phyloP scores from a whole-genome alignment of 2,797 vertebrate species.

The Platyrinchus mystaceus region DNA sequence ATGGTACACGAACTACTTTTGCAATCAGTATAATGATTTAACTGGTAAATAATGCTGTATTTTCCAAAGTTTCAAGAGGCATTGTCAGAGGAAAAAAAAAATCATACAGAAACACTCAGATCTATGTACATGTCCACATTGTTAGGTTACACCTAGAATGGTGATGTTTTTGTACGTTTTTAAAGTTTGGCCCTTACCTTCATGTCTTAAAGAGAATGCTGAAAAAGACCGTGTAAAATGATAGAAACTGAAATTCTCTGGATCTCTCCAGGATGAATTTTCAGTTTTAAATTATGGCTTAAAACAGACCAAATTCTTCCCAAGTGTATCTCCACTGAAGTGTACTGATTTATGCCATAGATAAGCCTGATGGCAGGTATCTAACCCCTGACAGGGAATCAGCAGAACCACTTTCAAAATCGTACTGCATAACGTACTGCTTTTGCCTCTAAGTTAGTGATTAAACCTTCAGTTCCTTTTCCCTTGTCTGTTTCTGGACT shows the following conservation, averaged over 20 bases:
- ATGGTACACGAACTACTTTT: neutral
- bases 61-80: neutral
- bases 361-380: neutral
- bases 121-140: fast-evolving
- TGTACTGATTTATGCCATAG: neutral
- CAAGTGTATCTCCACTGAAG: neutral
- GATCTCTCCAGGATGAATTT: neutral
- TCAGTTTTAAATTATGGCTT: neutral
- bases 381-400: neutral
- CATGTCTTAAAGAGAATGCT: neutral
- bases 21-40: neutral
- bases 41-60: neutral
- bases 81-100: neutral
- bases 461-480: neutral
- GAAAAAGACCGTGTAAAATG: neutral
- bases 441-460: conserved; percentile 5
- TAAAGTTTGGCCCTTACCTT: neutral
- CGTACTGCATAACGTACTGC: neutral
- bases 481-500: neutral
- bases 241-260: neutral
- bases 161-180: neutral
- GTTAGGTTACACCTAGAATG: neutral
- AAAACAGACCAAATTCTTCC: neutral
- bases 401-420: neutral
- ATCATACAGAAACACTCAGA: neutral